Conservation (phyloP, 2,113 vertebrate genomes). For the Poecile atricapillus region DNA sequence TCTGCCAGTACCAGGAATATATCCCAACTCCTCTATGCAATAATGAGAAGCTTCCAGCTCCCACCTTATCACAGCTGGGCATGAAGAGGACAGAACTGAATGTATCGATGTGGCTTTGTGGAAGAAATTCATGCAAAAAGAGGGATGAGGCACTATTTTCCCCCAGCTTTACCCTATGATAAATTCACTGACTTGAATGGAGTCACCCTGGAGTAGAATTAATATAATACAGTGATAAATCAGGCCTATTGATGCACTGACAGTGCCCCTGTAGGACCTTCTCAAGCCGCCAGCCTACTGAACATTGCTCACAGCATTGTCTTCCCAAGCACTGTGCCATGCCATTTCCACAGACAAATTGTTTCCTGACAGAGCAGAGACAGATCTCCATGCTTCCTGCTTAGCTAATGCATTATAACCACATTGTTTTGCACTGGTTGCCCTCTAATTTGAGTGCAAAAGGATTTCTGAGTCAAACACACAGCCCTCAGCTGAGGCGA, state of each 20-base stretch:
- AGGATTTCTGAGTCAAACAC: conserved; percentile 29
- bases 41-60: not conserved
- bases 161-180: not conserved
- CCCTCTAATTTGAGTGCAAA: conserved; percentile 51
- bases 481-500: conserved; percentile 19
- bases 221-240: conserved; percentile 49
- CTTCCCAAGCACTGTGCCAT: conserved; percentile 36
- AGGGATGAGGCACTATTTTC: not conserved
- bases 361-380: conserved; percentile 56
- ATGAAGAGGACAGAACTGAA: not conserved
- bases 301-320: conserved; percentile 23
- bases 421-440: conserved; percentile 53
- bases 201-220: conserved; percentile 29
- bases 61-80: not conserved
- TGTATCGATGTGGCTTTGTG: not conserved
- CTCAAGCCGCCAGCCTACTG: not conserved
- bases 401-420: conserved; percentile 47
- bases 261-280: conserved; percentile 50
- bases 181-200: conserved; percentile 12
- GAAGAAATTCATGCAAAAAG: not conserved
- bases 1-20: not conserved
- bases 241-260: conserved; percentile 43
- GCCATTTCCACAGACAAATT: conserved; percentile 56
- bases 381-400: conserved; percentile 48
- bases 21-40: not conserved